Evolutionary conservation across 92 coral and sea anemone species (phyloP).

Genomic region (Epizoanthus scotinus): DNA sequence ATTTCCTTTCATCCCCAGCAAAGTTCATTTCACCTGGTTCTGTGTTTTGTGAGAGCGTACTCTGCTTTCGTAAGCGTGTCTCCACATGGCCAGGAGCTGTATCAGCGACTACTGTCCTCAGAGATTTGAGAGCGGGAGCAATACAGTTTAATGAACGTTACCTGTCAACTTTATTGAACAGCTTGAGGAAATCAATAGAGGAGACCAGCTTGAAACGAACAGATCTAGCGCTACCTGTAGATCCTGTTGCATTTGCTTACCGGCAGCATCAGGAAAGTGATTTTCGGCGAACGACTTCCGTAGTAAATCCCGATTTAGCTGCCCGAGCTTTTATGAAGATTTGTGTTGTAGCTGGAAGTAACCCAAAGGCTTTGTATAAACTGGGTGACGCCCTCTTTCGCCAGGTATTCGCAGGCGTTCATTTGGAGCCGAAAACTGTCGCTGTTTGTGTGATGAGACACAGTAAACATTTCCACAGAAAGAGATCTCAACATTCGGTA

Average conservation of each 20-base stretch:
- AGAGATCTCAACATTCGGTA: background rate
- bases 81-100: constrained; percentile 30
- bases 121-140: constrained; percentile 1
- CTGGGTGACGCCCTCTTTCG: constrained; percentile 40
- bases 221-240: constrained; percentile 17
- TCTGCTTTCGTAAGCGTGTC: constrained; percentile 25
- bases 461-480: constrained; percentile 5
- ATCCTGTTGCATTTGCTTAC: background rate
- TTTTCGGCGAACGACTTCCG: background rate
- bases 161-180: background rate
- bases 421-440: constrained; percentile 13
- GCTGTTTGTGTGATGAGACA: constrained; percentile 10
- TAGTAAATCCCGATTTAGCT: constrained; percentile 15
- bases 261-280: background rate
- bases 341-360: constrained; percentile 16
- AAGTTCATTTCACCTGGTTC: constrained; percentile 1
- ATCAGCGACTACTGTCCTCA: background rate
- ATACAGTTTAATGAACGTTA: background rate
- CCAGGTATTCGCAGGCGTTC: constrained; percentile 9
- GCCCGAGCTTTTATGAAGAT: constrained; percentile 36
- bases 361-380: constrained; percentile 34
- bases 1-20: constrained; percentile 5
- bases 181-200: background rate
- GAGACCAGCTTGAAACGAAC: background rate
- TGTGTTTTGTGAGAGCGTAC: background rate